phyloP scores from a whole-genome alignment of 2,888 invertebrate genomes.

The Eilema griseolum region DNA sequence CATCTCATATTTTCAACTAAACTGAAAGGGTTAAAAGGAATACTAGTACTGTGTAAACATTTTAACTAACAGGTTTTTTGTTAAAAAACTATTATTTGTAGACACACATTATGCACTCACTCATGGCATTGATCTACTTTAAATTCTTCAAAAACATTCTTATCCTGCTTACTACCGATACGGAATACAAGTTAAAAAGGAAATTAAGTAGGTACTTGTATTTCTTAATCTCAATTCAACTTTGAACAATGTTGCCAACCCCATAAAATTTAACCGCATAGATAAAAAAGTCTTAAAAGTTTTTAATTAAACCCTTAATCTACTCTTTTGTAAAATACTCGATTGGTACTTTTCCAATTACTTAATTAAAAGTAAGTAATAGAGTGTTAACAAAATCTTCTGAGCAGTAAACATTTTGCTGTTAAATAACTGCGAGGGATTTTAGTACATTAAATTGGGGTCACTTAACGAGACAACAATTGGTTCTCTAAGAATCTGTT shows the following conservation, averaged over 20 bases:
- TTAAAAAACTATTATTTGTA: too few species aligned
- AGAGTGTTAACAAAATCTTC: neutral
- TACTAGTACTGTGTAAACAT: neutral
- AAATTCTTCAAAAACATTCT: neutral
- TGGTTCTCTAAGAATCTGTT: neutral
- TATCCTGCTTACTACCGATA: neutral
- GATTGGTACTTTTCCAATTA: neutral
- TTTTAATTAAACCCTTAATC: neutral
- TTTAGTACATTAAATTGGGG: neutral
- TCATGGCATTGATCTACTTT: too few species aligned
- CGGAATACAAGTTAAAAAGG: neutral
- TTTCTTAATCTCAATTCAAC: neutral
- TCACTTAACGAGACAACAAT: neutral
- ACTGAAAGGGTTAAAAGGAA: neutral
- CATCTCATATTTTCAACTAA: neutral
- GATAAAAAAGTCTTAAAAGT: neutral
- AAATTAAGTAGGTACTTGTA: neutral
- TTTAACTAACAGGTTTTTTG: neutral
- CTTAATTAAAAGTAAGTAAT: neutral
- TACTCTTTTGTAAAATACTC: neutral
- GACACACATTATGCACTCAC: too few species aligned
- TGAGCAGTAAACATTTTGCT: neutral
- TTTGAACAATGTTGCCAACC: constrained; percentile 2
- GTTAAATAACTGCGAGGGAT: neutral
- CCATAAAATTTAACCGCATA: neutral